A percentile compares a stretch with the other conserved stretches of the same genome.
Conservation (phyloP, 2,888 invertebrate species). For the Folsomia candida region DNA sequence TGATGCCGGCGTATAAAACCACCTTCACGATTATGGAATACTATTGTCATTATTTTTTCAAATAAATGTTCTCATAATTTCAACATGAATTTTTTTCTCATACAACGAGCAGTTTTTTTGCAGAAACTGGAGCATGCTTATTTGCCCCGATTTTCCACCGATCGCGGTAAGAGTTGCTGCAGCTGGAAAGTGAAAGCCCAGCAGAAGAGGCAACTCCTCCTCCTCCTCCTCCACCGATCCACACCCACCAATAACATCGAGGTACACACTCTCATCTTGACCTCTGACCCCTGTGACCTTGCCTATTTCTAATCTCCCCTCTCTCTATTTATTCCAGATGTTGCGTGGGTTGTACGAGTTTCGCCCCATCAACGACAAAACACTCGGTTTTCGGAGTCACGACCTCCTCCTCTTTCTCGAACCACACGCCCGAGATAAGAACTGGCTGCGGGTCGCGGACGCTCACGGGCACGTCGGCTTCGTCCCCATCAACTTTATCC, state of each 20-base stretch:
- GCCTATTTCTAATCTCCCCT: neutral
- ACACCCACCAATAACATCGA: no score
- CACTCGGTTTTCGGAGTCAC: slow-evolving; percentile 42
- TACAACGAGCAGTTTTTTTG: no score
- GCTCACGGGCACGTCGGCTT: slow-evolving; percentile 51
- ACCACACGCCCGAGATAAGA: slow-evolving; percentile 46
- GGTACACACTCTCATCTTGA: neutral
- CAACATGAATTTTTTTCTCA: no score
- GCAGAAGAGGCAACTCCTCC: neutral
- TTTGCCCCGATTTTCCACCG: no score
- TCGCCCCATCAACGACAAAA: slow-evolving; percentile 44
- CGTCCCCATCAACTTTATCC: slow-evolving; percentile 52
- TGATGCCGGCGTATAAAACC: no score
- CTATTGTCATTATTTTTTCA: no score
- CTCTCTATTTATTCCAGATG: slow-evolving; percentile 30
- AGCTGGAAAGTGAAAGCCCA: neutral
- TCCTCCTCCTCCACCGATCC: no score
- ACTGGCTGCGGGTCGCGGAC: slow-evolving; percentile 52
- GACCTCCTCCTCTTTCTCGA: slow-evolving; percentile 46
- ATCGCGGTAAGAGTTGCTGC: neutral
- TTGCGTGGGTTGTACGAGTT: slow-evolving; percentile 48
- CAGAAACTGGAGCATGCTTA: no score
- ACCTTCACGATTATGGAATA: no score
- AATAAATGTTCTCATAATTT: no score
- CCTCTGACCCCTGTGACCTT: neutral